phyloP scores from a whole-genome alignment of 2,888 invertebrate species.

The Frankliniella fusca region DNA sequence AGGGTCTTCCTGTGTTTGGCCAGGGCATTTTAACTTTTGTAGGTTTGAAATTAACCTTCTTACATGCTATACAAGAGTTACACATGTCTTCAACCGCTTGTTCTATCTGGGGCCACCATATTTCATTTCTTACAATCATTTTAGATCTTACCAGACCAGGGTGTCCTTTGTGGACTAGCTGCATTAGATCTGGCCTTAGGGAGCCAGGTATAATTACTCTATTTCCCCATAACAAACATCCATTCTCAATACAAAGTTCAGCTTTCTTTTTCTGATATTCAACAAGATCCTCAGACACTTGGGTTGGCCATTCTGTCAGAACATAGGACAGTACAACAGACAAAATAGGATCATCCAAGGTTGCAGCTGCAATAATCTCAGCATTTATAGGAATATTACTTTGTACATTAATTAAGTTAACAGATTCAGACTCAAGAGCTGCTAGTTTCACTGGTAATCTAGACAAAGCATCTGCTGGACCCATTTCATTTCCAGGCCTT shows the following conservation, averaged over 20 bases:
- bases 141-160: not conserved
- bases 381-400: not conserved
- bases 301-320: not conserved
- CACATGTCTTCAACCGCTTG: no score
- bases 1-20: no score
- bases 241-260: not conserved
- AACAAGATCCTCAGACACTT: not conserved
- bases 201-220: not conserved
- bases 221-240: not conserved
- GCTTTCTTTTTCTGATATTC: not conserved
- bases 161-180: not conserved
- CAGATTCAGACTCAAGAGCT: not conserved
- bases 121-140: no score
- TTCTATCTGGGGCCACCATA: no score
- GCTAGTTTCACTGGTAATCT: not conserved
- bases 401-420: not conserved
- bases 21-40: no score
- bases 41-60: no score
- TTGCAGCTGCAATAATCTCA: not conserved
- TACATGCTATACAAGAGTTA: no score
- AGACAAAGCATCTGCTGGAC: not conserved
- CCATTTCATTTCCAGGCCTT: not conserved
- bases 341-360: not conserved
- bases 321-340: not conserved
- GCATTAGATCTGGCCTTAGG: not conserved